A percentile compares a stretch with the other conserved stretches of the same genome.
Evolutionary conservation across 2,113 vertebrate genomes (phyloP).

Genomic region (Axis porcinus): DNA sequence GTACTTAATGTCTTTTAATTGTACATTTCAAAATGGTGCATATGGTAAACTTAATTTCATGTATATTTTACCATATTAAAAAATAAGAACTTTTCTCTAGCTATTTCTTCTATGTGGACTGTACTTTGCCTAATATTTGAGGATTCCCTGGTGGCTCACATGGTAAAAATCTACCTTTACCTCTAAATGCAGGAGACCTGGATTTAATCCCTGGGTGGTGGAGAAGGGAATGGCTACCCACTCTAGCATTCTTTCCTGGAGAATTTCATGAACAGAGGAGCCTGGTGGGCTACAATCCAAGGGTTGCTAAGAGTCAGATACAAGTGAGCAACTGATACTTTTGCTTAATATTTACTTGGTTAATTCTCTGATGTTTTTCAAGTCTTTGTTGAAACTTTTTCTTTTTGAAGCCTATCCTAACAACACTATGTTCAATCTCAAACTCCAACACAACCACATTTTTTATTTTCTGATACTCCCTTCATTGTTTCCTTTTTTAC

Average conservation of each 20-base stretch:
- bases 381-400: neutral
- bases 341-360: neutral
- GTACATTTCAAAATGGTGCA: neutral
- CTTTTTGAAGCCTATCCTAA: neutral
- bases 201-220: neutral
- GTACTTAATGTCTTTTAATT: neutral
- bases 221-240: neutral
- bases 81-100: neutral
- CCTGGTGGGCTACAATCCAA: neutral
- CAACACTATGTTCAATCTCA: neutral
- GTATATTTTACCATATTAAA: neutral
- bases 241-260: neutral
- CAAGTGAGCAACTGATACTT: neutral
- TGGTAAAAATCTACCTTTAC: neutral
- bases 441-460: neutral
- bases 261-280: neutral
- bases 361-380: neutral
- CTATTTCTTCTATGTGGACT: neutral
- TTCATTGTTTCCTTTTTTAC: neutral
- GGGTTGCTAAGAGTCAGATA: neutral
- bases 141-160: neutral
- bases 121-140: neutral
- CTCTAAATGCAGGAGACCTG: neutral
- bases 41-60: neutral
- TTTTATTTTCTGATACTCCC: neutral